Percentiles rank a stretch among this genome's conserved stretches.
phyloP scores from a whole-genome alignment of 2,888 invertebrate species.

The Heterodera filipjevi region DNA sequence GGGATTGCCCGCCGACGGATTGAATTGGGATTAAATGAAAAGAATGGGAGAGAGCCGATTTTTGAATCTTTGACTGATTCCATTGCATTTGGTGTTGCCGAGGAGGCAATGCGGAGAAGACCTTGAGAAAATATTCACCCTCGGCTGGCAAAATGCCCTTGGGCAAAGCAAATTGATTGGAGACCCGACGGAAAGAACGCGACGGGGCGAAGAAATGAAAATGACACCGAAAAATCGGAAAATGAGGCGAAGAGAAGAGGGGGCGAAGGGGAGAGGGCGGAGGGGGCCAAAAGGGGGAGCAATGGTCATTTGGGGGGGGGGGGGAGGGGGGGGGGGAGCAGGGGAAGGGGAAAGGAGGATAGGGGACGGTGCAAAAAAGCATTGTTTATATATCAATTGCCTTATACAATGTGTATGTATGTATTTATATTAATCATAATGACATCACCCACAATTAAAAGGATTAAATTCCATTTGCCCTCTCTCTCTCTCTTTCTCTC shows the following conservation, averaged over 20 bases:
- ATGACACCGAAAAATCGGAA: neutral
- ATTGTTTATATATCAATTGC: neutral
- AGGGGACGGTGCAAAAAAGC: neutral
- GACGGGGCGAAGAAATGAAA: neutral
- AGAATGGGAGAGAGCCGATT: neutral
- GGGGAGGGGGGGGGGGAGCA: neutral
- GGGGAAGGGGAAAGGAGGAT: neutral
- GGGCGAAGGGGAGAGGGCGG: neutral
- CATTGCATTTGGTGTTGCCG: constrained; percentile 1
- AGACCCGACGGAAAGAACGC: neutral
- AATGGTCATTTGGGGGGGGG: no score
- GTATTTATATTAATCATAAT: no score
- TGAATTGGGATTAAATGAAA: neutral
- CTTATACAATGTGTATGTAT: neutral
- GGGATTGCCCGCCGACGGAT: no score
- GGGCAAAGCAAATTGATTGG: constrained; percentile 6
- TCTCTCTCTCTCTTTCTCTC: no score
- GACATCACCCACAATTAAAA: neutral
- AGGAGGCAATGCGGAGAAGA: constrained; percentile 1
- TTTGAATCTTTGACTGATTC: neutral
- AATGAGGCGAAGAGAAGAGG: neutral
- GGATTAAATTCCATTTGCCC: no score
- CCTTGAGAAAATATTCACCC: constrained; percentile 7
- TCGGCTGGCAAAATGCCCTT: constrained; percentile 12
- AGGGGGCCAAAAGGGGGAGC: neutral